Evolutionary conservation across 2,797 vertebrate species (phyloP).

Genomic region (Picus viridis): DNA sequence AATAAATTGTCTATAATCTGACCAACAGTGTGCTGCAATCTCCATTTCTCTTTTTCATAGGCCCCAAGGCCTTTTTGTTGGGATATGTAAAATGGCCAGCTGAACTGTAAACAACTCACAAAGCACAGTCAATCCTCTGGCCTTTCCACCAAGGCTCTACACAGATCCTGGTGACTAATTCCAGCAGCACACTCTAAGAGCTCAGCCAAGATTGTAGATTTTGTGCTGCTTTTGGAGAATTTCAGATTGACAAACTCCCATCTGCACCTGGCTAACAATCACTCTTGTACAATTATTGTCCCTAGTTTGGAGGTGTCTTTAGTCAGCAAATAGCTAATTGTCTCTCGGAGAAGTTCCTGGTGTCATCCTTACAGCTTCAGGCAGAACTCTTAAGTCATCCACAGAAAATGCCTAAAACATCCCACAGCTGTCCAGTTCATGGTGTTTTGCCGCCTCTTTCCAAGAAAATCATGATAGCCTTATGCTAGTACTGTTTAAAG

Average conservation of each 20-base stretch:
- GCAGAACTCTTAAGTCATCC: neutral
- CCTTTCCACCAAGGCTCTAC: neutral
- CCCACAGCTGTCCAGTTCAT: neutral
- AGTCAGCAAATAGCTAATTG: slow-evolving; percentile 1
- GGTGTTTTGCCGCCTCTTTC: neutral
- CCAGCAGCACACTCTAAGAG: neutral
- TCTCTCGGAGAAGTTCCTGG: neutral
- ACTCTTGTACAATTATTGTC: neutral
- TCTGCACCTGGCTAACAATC: neutral
- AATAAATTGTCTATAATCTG: slow-evolving; percentile 47
- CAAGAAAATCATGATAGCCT: neutral
- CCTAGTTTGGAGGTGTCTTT: neutral
- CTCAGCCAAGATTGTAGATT: neutral
- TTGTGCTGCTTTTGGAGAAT: neutral
- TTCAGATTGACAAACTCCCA: neutral
- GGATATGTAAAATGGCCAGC: neutral
- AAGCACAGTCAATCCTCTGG: too few species aligned
- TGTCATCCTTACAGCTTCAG: neutral
- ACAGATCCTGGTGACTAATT: neutral
- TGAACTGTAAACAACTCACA: neutral
- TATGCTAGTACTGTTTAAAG: neutral
- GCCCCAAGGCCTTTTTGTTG: neutral
- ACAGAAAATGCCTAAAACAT: neutral
- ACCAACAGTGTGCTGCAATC: neutral
- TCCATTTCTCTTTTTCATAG: neutral